Percentiles rank a stretch among this genome's conserved stretches.
phyloP scores from a whole-genome alignment of 2,797 vertebrate genomes.

The Spinibarbus caldwelli region DNA sequence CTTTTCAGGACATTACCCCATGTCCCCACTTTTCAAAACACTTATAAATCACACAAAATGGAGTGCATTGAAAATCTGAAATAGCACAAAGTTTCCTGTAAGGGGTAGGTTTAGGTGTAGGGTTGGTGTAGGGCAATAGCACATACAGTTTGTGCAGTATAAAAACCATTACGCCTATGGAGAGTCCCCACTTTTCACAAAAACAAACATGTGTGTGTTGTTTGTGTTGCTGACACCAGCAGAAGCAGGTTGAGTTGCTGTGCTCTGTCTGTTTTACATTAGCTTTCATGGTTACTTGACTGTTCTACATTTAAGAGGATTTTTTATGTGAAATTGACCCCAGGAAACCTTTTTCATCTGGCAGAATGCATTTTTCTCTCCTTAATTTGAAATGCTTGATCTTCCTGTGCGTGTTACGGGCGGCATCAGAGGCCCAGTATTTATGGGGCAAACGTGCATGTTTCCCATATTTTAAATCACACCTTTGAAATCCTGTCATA shows the following conservation, averaged over 20 bases:
- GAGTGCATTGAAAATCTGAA: too few species aligned
- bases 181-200: too few species aligned
- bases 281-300: slow-evolving; percentile 64
- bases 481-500: slow-evolving; percentile 61
- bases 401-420: slow-evolving; percentile 50
- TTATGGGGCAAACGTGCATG: slow-evolving; percentile 58
- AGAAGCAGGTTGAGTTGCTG: slow-evolving; percentile 54
- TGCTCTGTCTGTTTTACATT: slow-evolving; percentile 67
- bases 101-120: too few species aligned
- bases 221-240: slow-evolving; percentile 61
- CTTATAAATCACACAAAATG: too few species aligned
- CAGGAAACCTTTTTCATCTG: slow-evolving; percentile 70
- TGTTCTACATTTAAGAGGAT: slow-evolving; percentile 64
- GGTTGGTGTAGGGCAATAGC: too few species aligned
- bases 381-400: slow-evolving; percentile 69
- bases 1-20: too few species aligned
- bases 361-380: slow-evolving; percentile 60
- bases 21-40: too few species aligned
- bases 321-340: slow-evolving; percentile 71
- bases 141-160: too few species aligned
- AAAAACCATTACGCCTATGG: too few species aligned
- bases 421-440: slow-evolving; percentile 50
- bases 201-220: too few species aligned
- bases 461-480: slow-evolving; percentile 64
- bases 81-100: too few species aligned